These are phyloP conservation scores for Galemys pyrenaicus DNA, from an alignment of 2,113 vertebrate species.

Conservation along the genomic window DNA sequence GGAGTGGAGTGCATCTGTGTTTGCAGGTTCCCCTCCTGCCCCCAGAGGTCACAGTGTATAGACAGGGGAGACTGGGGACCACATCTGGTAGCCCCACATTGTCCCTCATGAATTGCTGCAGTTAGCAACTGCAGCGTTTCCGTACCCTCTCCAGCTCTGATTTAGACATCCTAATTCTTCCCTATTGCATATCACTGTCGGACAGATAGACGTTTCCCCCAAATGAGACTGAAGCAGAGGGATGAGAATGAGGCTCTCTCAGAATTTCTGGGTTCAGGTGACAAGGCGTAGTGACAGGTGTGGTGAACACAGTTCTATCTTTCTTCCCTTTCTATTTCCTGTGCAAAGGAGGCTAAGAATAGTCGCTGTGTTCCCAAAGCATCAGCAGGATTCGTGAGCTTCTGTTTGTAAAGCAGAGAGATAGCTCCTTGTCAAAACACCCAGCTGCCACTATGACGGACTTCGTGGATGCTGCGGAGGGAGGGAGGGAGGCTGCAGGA, in stretches of 20 bases:
- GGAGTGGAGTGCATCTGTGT: background rate
- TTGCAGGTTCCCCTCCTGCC: background rate
- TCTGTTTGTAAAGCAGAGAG: background rate
- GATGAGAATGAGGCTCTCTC: background rate
- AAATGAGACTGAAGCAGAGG: background rate
- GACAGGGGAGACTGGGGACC: background rate
- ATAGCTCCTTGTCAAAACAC: constrained; percentile 7
- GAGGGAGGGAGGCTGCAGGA: fast-evolving
- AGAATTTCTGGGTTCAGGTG: constrained; percentile 34
- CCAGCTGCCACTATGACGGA: background rate
- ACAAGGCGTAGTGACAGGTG: background rate
- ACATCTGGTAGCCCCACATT: background rate
- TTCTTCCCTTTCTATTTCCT: background rate
- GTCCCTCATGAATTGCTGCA: background rate
- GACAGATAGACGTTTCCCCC: background rate
- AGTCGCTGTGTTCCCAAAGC: background rate
- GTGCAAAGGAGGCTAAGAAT: constrained; percentile 21
- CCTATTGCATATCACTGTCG: background rate
- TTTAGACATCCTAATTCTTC: background rate
- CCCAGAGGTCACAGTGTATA: background rate
- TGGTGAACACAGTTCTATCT: background rate
- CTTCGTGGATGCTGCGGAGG: background rate
- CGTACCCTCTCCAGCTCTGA: background rate
- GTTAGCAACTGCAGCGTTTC: background rate
- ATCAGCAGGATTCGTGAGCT: background rate